A percentile compares a stretch with the other conserved stretches of the same genome.
These are phyloP conservation scores for Plectus sambesii DNA, from an alignment of 1,140 invertebrate species.

Conservation along the genomic window DNA sequence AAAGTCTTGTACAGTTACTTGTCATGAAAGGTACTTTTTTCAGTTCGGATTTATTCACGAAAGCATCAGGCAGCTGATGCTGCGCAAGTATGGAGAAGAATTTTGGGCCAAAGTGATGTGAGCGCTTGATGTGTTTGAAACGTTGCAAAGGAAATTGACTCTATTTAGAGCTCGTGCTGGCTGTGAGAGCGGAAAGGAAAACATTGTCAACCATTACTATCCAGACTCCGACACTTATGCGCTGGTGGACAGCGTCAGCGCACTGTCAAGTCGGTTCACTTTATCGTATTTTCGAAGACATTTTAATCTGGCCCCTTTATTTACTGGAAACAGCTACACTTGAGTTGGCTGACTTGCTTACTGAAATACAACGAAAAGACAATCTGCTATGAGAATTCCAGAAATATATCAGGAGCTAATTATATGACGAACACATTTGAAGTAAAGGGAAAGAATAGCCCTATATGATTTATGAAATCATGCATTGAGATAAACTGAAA, in stretches of 20 bases:
- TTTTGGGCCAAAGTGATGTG: conserved; percentile 24
- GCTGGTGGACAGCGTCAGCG: conserved; percentile 30
- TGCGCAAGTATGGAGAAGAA: conserved; percentile 25
- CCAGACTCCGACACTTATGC: conserved; percentile 34
- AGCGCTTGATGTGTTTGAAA: neutral
- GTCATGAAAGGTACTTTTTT: too few relatives aligned
- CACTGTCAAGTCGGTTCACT: conserved; percentile 19
- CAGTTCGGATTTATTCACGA: conserved; percentile 32
- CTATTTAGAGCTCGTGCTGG: conserved; percentile 24
- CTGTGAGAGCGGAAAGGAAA: conserved; percentile 38
- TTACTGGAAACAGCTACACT: too few relatives aligned
- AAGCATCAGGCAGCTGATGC: conserved; percentile 23
- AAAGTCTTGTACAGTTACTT: too few relatives aligned
- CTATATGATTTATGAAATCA: neutral
- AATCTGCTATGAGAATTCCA: conserved; percentile 1
- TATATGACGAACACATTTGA: neutral
- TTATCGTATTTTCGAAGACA: too few relatives aligned
- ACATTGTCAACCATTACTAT: conserved; percentile 37
- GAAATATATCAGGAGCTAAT: neutral
- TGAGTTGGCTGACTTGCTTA: too few relatives aligned
- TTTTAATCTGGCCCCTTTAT: neutral
- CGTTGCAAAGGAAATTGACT: neutral
- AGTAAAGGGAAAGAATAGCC: neutral
- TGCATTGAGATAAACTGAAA: conserved; percentile 1
- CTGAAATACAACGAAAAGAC: too few relatives aligned